phyloP scores from a whole-genome alignment of 23 tunicate species.

The Ascidia mentula region DNA sequence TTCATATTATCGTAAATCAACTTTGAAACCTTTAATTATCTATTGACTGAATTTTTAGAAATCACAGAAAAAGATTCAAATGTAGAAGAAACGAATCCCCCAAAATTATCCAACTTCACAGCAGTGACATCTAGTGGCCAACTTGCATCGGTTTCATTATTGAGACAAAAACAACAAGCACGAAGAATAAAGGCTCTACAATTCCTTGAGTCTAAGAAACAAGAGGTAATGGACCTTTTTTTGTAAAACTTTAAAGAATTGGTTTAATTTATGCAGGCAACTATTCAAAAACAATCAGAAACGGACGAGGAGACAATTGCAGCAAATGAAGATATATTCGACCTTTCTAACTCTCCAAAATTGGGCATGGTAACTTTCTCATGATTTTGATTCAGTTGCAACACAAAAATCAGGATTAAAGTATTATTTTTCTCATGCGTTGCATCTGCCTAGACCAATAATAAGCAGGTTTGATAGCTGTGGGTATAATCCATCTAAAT shows the following conservation, averaged over 20 bases:
- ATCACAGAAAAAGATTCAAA: too few relatives aligned
- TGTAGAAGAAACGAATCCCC: too few relatives aligned
- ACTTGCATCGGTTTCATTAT: conserved; percentile 38
- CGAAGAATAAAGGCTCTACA: conserved; percentile 66
- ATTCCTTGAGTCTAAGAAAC: conserved; percentile 52
- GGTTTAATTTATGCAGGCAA: too few relatives aligned
- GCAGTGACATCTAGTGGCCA: conserved; percentile 85
- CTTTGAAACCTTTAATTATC: too few relatives aligned
- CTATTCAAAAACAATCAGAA: not conserved
- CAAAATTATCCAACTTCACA: conserved; percentile 60
- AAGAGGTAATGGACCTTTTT: too few relatives aligned
- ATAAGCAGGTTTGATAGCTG: too few relatives aligned
- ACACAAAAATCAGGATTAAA: not conserved
- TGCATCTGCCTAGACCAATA: too few relatives aligned
- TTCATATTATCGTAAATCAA: too few relatives aligned
- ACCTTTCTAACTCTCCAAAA: conserved; percentile 16
- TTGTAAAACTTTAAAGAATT: too few relatives aligned
- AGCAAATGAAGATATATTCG: conserved; percentile 68
- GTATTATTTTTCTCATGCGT: too few relatives aligned
- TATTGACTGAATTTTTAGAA: too few relatives aligned
- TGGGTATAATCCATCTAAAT: too few relatives aligned
- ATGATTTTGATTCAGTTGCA: not conserved
- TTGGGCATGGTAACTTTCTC: not conserved
- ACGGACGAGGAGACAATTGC: not conserved
- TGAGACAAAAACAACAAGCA: conserved; percentile 82